A percentile compares a stretch with the other conserved stretches of the same genome.
These are phyloP conservation scores for Eilema depressum DNA, from an alignment of 2,888 invertebrate species.

Conservation along the genomic window DNA sequence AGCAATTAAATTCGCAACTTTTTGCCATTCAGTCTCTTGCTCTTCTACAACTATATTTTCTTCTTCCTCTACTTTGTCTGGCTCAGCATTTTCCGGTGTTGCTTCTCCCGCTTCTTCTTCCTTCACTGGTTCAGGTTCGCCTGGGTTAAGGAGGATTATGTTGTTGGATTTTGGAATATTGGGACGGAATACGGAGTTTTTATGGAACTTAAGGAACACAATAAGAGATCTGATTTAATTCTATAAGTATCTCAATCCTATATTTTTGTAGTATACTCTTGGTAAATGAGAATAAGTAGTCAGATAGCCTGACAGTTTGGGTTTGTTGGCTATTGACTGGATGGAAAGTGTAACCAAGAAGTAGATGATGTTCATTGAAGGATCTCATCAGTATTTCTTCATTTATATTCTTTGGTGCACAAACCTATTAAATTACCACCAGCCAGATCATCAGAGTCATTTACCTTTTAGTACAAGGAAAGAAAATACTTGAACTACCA, in stretches of 20 bases:
- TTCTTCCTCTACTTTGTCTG: slow-evolving; percentile 15
- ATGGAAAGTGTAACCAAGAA: too few relatives aligned
- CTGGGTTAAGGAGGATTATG: background rate
- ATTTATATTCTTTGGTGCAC: background rate
- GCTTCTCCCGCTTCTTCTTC: background rate
- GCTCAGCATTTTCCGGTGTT: slow-evolving; percentile 18
- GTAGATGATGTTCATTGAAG: too few relatives aligned
- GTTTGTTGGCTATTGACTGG: too few relatives aligned
- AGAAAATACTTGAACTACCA: background rate
- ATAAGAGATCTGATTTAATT: background rate
- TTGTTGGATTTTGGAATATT: background rate
- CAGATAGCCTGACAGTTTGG: too few relatives aligned
- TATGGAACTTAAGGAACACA: background rate
- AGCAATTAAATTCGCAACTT: slow-evolving; percentile 51
- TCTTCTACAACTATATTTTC: slow-evolving; percentile 30
- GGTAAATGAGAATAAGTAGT: too few relatives aligned
- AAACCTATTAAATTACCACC: too few relatives aligned
- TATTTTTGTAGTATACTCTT: too few relatives aligned
- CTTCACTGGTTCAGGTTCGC: slow-evolving; percentile 7
- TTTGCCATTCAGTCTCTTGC: slow-evolving; percentile 39
- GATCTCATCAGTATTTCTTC: background rate
- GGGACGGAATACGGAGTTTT: background rate
- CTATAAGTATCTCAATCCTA: background rate
- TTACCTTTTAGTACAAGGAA: background rate
- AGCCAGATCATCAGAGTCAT: too few relatives aligned